phyloP scores from a whole-genome alignment of 2,113 vertebrate species.

The Vombatus ursinus region DNA sequence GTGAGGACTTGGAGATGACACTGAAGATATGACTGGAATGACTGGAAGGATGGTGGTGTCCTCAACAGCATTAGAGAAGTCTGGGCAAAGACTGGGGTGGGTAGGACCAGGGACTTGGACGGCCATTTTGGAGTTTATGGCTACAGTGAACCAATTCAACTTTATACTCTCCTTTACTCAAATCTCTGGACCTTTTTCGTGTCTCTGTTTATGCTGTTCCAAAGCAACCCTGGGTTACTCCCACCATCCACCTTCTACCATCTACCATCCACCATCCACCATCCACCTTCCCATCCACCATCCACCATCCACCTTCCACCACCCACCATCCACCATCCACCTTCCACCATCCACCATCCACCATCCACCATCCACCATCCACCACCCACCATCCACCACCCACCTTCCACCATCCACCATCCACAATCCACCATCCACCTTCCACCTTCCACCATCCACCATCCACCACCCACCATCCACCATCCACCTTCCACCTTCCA shows the following conservation, averaged over 20 bases:
- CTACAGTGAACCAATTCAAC: neutral
- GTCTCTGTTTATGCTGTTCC: neutral
- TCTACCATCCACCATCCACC: neutral
- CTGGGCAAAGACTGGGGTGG: neutral
- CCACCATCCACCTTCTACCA: neutral
- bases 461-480: too few species aligned
- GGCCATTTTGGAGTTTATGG: neutral
- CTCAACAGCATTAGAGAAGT: neutral
- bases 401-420: neutral
- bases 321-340: too few species aligned
- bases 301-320: neutral
- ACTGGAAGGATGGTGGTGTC: neutral
- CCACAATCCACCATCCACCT: too few species aligned
- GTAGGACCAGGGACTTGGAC: neutral
- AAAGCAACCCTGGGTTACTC: neutral
- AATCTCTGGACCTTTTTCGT: neutral
- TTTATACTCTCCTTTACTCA: neutral
- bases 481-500: too few species aligned
- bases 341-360: too few species aligned
- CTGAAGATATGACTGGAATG: neutral
- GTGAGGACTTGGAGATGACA: neutral
- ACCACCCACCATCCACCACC: neutral
- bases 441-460: neutral
- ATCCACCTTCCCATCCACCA: too few species aligned
- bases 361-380: neutral